These are phyloP conservation scores for Stegana nigrithorax DNA, from an alignment of 2,888 invertebrate species.

Conservation along the genomic window DNA sequence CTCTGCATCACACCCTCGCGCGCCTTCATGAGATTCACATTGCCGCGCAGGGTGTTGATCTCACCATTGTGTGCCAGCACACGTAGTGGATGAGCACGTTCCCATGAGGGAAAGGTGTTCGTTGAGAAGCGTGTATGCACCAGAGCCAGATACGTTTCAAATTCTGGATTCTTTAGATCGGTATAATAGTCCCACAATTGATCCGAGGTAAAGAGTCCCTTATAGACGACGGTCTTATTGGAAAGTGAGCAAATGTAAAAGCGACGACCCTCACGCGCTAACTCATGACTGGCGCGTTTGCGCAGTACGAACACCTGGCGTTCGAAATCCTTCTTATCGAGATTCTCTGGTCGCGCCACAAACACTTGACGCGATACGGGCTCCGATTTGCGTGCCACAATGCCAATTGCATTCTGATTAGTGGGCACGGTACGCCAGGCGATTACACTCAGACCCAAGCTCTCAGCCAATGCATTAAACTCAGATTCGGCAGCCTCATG, in stretches of 20 bases:
- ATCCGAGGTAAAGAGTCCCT: constrained; percentile 95
- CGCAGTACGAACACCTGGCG: constrained; percentile 89
- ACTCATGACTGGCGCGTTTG: constrained; percentile 90
- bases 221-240: constrained; percentile 91
- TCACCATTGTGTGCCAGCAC: constrained; percentile 97
- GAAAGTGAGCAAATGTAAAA: constrained; percentile 98
- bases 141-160: constrained; percentile 93
- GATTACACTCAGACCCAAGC: constrained; percentile 83
- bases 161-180: constrained; percentile 79
- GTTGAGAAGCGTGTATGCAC: constrained; percentile 99
- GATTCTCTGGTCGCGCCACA: constrained; percentile 73
- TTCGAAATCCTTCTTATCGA: constrained; percentile 66
- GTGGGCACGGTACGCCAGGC: constrained; percentile 96
- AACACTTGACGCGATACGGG: constrained; percentile 97
- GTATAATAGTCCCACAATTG: constrained; percentile 86
- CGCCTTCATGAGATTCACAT: constrained; percentile 98
- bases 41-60: constrained; percentile 98
- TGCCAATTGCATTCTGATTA: constrained; percentile 87
- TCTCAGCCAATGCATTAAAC: constrained; percentile 84
- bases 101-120: constrained; percentile 99
- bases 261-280: constrained; percentile 85
- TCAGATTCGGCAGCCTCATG: constrained; percentile 83
- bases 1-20: constrained; percentile 98
- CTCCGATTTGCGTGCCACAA: constrained; percentile 92
- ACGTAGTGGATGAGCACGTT: constrained; percentile 96